These are phyloP conservation scores for Liasis olivaceus DNA, from an alignment of 2,797 vertebrate species.

Conservation along the genomic window DNA sequence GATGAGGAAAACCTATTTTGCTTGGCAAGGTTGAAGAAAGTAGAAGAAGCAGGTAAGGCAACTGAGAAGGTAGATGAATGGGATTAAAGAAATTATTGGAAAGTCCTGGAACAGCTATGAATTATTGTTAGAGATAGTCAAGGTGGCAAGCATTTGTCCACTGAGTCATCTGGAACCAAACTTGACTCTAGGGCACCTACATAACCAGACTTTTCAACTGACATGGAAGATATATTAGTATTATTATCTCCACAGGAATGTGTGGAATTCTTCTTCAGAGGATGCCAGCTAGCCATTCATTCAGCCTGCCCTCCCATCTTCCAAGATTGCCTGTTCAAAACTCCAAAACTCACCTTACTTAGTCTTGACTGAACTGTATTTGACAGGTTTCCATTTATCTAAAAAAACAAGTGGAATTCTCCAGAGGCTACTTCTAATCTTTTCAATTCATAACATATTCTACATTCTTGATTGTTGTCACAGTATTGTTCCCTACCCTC, in stretches of 20 bases:
- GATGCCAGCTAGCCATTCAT: background rate
- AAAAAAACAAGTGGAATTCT: too few species aligned
- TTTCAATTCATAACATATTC: too few species aligned
- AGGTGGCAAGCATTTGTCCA: background rate
- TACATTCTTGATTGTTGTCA: too few species aligned
- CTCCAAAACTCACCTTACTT: background rate
- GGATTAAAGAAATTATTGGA: background rate
- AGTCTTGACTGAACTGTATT: background rate
- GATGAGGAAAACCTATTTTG: background rate
- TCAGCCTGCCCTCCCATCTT: background rate
- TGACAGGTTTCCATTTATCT: background rate
- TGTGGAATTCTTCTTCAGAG: background rate
- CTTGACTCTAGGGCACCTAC: background rate
- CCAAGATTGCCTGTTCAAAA: background rate
- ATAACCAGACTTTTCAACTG: background rate
- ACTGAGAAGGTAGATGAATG: background rate
- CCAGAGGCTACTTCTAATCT: too few species aligned
- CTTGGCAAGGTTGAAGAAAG: too few species aligned
- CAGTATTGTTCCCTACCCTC: too few species aligned
- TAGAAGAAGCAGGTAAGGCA: background rate
- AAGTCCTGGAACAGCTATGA: background rate
- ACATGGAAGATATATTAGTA: background rate
- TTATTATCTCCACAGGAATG: background rate
- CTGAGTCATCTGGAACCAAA: background rate
- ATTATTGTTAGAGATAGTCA: background rate